These are phyloP conservation scores for Nannoperca obscura DNA, from an alignment of 2,797 vertebrate species.

Conservation along the genomic window DNA sequence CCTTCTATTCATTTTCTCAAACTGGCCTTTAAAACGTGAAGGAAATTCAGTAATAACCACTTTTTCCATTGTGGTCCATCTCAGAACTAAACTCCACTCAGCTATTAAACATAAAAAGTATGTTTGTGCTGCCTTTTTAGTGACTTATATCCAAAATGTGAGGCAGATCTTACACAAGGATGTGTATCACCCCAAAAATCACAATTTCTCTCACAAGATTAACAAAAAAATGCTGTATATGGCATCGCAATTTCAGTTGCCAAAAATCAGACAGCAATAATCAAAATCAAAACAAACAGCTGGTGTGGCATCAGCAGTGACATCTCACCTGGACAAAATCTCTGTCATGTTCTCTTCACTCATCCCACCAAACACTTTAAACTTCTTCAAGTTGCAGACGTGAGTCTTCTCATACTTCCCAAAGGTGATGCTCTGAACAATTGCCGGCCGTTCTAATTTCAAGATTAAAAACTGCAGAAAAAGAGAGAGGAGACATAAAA, in stretches of 20 bases:
- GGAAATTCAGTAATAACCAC: background rate
- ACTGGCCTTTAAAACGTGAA: background rate
- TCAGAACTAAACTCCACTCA: background rate
- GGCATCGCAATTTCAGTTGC: background rate
- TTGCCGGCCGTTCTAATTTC: slow-evolving; percentile 97
- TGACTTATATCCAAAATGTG: background rate
- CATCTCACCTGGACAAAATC: slow-evolving; percentile 92
- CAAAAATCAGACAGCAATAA: background rate
- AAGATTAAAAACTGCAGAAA: slow-evolving; percentile 93
- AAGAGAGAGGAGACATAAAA: background rate
- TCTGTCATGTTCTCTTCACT: slow-evolving; percentile 99
- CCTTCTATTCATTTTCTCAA: background rate
- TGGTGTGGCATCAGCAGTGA: no score
- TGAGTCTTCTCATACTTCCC: slow-evolving; percentile 99
- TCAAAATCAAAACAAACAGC: background rate
- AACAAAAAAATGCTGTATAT: background rate
- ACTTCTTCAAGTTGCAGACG: slow-evolving; percentile 99
- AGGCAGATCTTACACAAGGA: background rate
- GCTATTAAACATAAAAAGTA: background rate
- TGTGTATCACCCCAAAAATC: background rate
- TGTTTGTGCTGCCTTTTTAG: background rate
- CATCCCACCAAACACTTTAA: slow-evolving; percentile 99
- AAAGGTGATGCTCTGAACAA: slow-evolving; percentile 98
- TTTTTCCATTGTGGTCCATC: background rate
- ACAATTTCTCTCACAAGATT: background rate